A percentile compares a stretch with the other conserved stretches of the same genome.
These are phyloP conservation scores for Alauda arvensis DNA, from an alignment of 2,797 vertebrate genomes.

Conservation along the genomic window DNA sequence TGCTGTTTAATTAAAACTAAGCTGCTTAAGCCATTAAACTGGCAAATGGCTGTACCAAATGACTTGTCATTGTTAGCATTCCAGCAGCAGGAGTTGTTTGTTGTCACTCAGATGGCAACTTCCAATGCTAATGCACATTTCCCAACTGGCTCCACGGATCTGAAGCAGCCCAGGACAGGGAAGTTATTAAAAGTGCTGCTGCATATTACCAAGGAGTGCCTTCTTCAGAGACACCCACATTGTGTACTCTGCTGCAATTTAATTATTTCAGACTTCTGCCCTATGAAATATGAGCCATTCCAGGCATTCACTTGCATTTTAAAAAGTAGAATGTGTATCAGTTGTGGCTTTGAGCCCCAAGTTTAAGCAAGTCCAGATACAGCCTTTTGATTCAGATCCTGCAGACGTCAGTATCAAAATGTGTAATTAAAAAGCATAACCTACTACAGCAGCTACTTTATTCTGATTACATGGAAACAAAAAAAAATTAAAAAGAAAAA, in stretches of 20 bases:
- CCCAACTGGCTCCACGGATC: slow-evolving; percentile 15
- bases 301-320: neutral
- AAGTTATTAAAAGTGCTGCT: slow-evolving; percentile 17
- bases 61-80: slow-evolving; percentile 29
- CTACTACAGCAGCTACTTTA: neutral
- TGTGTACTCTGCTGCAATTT: neutral
- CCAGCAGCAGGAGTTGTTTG: slow-evolving; percentile 18
- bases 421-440: neutral
- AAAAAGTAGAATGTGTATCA: neutral
- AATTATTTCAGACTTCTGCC: neutral
- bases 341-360: neutral
- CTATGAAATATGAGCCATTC: neutral
- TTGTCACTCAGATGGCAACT: slow-evolving; percentile 11
- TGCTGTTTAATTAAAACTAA: slow-evolving; percentile 59
- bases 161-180: neutral
- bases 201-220: neutral
- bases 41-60: slow-evolving; percentile 50
- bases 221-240: neutral
- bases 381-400: neutral
- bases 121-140: neutral
- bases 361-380: neutral
- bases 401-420: neutral
- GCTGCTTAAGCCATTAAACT: slow-evolving; percentile 58
- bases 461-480: neutral
- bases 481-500: neutral